These are phyloP conservation scores for Balearica regulorum DNA, from an alignment of 2,797 vertebrate genomes.

Conservation along the genomic window DNA sequence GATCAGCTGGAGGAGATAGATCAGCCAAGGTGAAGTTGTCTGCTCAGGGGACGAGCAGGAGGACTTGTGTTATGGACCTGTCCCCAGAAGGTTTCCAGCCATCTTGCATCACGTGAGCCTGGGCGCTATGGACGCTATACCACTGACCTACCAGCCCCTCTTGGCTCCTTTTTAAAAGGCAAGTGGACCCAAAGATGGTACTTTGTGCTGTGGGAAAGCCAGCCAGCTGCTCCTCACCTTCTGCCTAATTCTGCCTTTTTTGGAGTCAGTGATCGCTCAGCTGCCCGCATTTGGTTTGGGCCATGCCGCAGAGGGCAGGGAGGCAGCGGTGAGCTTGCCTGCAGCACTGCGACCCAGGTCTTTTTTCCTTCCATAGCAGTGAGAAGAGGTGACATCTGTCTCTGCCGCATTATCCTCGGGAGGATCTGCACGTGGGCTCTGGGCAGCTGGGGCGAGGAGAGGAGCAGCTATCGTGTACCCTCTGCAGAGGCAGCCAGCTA, in stretches of 20 bases:
- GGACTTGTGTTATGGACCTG: neutral
- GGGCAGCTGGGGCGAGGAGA: neutral
- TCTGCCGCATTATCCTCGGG: neutral
- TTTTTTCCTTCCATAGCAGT: neutral
- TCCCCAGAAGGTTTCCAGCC: neutral
- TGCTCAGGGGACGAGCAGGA: neutral
- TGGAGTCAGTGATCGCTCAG: neutral
- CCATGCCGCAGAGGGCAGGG: neutral
- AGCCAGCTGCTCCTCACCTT: neutral
- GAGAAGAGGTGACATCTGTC: neutral
- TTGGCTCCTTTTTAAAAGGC: neutral
- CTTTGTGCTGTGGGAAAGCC: neutral
- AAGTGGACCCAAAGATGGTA: accelerated
- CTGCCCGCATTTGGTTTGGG: neutral
- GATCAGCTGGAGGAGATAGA: neutral
- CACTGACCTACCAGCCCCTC: neutral
- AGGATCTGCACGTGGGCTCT: neutral
- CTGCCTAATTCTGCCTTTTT: neutral
- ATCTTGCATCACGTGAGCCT: neutral
- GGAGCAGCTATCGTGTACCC: neutral
- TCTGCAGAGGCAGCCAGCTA: neutral
- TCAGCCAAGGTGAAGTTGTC: neutral
- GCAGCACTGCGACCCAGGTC: neutral
- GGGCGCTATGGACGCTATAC: accelerated
- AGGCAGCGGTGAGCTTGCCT: neutral